phyloP scores from a whole-genome alignment of 2,888 invertebrate species.

The Apoderus coryli region DNA sequence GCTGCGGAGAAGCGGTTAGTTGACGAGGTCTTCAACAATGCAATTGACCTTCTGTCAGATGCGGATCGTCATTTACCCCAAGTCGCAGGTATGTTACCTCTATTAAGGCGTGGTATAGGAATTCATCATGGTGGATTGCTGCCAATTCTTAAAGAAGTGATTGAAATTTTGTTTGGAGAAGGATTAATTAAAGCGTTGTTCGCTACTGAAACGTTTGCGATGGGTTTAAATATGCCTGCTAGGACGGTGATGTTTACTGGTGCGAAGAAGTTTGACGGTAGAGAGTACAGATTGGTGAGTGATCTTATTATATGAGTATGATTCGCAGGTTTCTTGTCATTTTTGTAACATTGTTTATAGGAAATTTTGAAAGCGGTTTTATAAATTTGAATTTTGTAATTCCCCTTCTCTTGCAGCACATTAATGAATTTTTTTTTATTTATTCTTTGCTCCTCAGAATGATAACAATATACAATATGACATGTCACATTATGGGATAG shows the following conservation, averaged over 20 bases:
- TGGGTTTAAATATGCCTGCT: conserved; percentile 99
- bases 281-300: conserved; percentile 80
- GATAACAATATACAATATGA: no score
- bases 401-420: no score
- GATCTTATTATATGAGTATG: no score
- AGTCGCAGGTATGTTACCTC: conserved; percentile 83
- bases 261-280: conserved; percentile 94
- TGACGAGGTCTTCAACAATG: conserved; percentile 94
- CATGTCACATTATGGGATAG: no score
- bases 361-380: no score
- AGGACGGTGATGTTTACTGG: conserved; percentile 95
- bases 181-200: conserved; percentile 96
- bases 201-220: conserved; percentile 99
- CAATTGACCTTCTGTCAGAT: conserved; percentile 87
- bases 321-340: no score
- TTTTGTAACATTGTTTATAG: no score
- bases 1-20: conserved; percentile 88
- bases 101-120: conserved; percentile 84
- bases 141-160: conserved; percentile 96
- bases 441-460: no score
- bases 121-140: conserved; percentile 95
- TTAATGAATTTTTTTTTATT: no score
- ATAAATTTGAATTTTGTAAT: no score
- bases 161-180: conserved; percentile 96
- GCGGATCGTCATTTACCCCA: conserved; percentile 92